Evolutionary conservation across 2,113 vertebrate species (phyloP), one percentile per base, ranked within the genome.

Genomic region (Eretmochelys imbricata): DNA sequence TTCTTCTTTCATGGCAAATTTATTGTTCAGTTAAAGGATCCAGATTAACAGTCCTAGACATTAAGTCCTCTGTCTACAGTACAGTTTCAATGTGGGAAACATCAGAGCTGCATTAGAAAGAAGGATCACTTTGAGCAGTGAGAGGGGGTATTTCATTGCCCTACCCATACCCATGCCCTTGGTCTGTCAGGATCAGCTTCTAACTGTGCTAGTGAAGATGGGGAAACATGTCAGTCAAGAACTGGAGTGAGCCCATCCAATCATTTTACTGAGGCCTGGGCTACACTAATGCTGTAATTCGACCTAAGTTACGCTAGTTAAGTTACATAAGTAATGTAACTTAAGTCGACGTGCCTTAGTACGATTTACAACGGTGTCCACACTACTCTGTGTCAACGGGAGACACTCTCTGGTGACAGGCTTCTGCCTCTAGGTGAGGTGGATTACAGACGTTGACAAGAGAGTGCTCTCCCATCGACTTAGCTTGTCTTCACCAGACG

Each of bases 101-200:
- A 49, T 8, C 75, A 0, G 0, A 16, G 1, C 3, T 3, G 25
- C 46, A 29, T 12, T 14, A 7, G 24, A 0, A 4, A 8, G 1
- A 4, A 22, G 49, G 54, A 62, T 4, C 1, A 24, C 1, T n/a
- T 13, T 0, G 0, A 13, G 50, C 55, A 12, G 0, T 13, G 20
- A 54, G 27, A 53, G 4, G 5, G 10, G 12, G 8, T 27, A 3
- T 5, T 62, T 38, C 75, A 0, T 10, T 54, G 10, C 1, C 59
- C 35, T 12, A 11, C 5, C 72, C 53, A 8, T 13, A 1, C 0
- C 13, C 51, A 19, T 19, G 48, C 4, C 25, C 55, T 16, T 50
- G 55, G 1, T 24, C 80, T 25, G 24, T 4, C 3, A 4, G 4
- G 3, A 25, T 49, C 38, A 13, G 54, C 53, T 35, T 69, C 65